phyloP scores from a whole-genome alignment of 2,113 vertebrate genomes.

The Hoplias malabaricus region DNA sequence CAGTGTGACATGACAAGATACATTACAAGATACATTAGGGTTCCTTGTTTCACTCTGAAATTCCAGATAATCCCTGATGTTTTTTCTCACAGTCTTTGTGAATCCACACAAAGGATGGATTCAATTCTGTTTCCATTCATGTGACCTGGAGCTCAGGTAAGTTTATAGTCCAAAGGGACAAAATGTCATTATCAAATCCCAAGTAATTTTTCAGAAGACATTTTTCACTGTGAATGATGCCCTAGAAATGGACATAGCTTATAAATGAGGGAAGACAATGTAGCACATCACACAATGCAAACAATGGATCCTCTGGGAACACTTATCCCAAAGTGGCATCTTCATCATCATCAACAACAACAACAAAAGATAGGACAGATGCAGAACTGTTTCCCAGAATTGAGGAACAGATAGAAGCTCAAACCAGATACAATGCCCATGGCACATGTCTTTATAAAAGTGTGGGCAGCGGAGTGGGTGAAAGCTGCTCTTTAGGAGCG shows the following conservation, averaged over 20 bases:
- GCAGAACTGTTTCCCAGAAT: constrained; percentile 54
- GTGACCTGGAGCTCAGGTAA: neutral
- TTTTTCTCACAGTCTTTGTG: constrained; percentile 30
- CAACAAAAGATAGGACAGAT: constrained; percentile 39
- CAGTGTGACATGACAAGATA: neutral
- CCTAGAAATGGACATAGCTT: constrained; percentile 30
- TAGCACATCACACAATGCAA: constrained; percentile 40
- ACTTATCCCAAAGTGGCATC: constrained; percentile 11
- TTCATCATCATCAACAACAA: constrained; percentile 21
- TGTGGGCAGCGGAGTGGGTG: constrained; percentile 87
- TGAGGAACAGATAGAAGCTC: constrained; percentile 49
- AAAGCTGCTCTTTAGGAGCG: constrained; percentile 90
- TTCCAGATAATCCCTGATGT: constrained; percentile 41
- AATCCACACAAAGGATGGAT: no score
- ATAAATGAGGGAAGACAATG: constrained; percentile 74
- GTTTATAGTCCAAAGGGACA: constrained; percentile 3
- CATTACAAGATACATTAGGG: neutral
- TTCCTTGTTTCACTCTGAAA: constrained; percentile 12
- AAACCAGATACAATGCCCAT: neutral
- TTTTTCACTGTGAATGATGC: constrained; percentile 18
- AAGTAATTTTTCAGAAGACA: neutral
- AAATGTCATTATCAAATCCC: constrained; percentile 15
- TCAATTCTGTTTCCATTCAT: constrained; percentile 13
- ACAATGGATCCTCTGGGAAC: neutral
- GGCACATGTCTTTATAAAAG: constrained; percentile 81